Percentiles rank a stretch among this genome's conserved stretches.
These are phyloP conservation scores for Lasioglossum pauxillum DNA, from an alignment of 2,888 invertebrate species.

Conservation along the genomic window DNA sequence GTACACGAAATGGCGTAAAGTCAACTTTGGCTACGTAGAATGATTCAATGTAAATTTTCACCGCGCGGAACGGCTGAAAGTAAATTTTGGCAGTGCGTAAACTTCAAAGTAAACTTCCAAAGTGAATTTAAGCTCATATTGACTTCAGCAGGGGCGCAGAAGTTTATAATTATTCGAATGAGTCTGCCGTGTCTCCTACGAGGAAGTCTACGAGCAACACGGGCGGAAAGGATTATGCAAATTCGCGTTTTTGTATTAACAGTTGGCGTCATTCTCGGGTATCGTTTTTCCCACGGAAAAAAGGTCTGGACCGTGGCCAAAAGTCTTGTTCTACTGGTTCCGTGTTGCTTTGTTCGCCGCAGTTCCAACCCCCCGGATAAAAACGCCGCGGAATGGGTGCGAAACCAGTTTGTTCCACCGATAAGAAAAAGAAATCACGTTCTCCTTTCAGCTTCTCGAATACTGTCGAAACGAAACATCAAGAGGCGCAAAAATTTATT, in stretches of 20 bases:
- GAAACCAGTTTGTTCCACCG: background rate
- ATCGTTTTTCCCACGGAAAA: constrained; percentile 20
- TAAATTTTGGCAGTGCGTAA: background rate
- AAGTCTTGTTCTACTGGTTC: constrained; percentile 17
- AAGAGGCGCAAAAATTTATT: background rate
- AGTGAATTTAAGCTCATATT: background rate
- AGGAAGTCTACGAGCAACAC: background rate
- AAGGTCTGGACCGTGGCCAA: constrained; percentile 55
- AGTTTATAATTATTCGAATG: background rate
- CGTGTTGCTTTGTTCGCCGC: constrained; percentile 11
- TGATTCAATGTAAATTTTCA: background rate
- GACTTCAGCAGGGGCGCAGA: background rate
- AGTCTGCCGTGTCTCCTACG: background rate
- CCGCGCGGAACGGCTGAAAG: background rate
- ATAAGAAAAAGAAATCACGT: background rate
- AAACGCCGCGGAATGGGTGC: background rate
- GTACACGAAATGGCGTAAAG: background rate
- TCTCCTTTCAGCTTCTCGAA: background rate
- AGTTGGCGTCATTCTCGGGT: background rate
- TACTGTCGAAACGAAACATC: background rate
- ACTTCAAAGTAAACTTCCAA: background rate
- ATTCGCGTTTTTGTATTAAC: background rate
- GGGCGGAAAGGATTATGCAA: background rate
- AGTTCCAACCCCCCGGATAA: background rate
- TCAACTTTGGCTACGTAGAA: background rate